Evolutionary conservation across 2,113 vertebrate species (phyloP), one percentile per base, ranked within the genome.

Genomic region (Circaetus cinerascens): DNA sequence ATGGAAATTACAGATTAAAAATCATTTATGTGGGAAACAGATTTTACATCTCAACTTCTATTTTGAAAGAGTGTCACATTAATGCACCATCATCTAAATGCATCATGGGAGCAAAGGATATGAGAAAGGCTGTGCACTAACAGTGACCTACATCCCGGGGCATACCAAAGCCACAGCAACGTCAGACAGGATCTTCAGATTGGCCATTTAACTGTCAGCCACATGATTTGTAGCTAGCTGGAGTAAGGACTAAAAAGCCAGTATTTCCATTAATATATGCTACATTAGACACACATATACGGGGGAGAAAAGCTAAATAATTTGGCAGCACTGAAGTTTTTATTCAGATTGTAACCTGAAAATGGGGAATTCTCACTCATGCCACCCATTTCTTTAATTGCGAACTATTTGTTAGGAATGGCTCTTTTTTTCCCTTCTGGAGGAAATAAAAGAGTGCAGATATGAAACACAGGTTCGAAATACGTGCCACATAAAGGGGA

Each of bases 181-280:
- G 19, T 97, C 96, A 95, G 87, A 57, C 62, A 88, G 30, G 32
- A 90, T 96, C 89, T 94, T 91, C 89, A 90, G 89, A 90, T 45
- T 63, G 74, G 91, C 91, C 81, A 88, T 97, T 96, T 96, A 97
- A 69, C 94, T 96, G 97, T 97, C 96, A 97, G 38, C 71, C 53
- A 36, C 67, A 77, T 74, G 84, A 96, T 83, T 93, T 93, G 91
- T 90, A 77, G 71, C 55, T 88, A 89, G 81, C 75, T 90, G 67
- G 57, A 94, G 41, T 13, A 73, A 83, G 50, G 55, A 76, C 81
- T 90, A 73, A 95, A 95, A 95, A 63, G 36, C 41, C 36, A 66
- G 29, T 53, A 36, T 72, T 92, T 66, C 57, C 30, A 66, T 80
- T 66, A 86, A 60, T 53, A 43, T 38, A 22, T 53, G 69, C 25